Conservation (phyloP, 2,797 vertebrate genomes). For the Coranthus polyacanthus region DNA sequence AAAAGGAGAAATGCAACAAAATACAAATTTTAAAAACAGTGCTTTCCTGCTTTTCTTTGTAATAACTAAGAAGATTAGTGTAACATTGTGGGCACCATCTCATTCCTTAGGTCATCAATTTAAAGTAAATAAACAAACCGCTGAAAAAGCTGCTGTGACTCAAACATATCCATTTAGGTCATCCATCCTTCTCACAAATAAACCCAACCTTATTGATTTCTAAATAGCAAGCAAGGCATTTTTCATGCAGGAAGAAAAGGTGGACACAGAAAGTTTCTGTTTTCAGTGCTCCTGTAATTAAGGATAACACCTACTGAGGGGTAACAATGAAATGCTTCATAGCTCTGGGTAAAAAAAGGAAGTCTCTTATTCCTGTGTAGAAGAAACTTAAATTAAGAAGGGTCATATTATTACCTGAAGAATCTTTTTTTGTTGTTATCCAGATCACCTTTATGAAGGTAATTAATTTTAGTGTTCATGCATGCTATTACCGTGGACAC, state of each 20-base stretch:
- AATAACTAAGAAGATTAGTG: not conserved
- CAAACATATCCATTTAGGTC: not conserved
- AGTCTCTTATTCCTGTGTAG: constrained; percentile 1
- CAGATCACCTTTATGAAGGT: constrained; percentile 1
- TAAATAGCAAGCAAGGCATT: not conserved
- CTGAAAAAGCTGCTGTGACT: not conserved
- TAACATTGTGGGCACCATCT: not conserved
- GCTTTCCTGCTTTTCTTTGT: not conserved
- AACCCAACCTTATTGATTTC: not conserved
- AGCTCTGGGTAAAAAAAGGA: not conserved
- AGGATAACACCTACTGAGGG: constrained; percentile 4
- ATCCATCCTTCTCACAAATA: constrained; percentile 2
- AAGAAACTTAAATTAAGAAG: constrained; percentile 32
- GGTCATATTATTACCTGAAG: constrained; percentile 15
- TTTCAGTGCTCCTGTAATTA: constrained; percentile 14
- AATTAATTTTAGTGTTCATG: constrained; percentile 3
- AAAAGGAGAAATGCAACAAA: constrained; percentile 23
- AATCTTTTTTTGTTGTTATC: constrained; percentile 7
- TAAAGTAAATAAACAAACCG: constrained; percentile 2
- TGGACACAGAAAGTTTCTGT: constrained; percentile 4
- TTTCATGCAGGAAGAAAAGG: constrained; percentile 6
- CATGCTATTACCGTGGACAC: constrained; percentile 1
- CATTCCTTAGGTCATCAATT: constrained; percentile 3
- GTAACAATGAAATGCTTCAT: constrained; percentile 7
- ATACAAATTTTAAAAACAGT: constrained; percentile 13